Base-by-base conservation (phyloP, 2,797 vertebrate genomes). In the Scarus forsteni region DNA sequence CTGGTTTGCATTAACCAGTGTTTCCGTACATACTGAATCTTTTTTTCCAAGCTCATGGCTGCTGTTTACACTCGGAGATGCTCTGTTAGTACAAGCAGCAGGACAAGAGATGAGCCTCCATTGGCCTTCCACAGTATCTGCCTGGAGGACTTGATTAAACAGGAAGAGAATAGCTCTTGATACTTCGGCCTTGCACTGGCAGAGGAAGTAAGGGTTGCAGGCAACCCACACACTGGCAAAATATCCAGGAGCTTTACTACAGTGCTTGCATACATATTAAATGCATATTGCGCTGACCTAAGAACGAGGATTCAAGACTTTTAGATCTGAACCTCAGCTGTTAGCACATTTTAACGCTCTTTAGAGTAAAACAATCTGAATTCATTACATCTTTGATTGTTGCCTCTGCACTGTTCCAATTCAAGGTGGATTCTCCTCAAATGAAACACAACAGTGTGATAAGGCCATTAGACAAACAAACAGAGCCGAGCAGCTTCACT, bases 141-240 rank as follows among this genome's bases (percentile, higher is more conserved):
- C 89, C 92, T 88, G 83, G 80, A 93, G 89, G 89, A 91, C 83
- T 75, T 84, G 90, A 92, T 92, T 89, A 87, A 89, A 87, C 85
- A 85, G 88, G 88, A 90, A 88, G 77, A 88, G 83, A 90, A 89
- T 66, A 79, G 81, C 85, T 89, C 81, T 87, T 81, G 83, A 89
- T 90, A 85, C 80, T 83, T 75, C 70, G 70, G 88, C 82, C 88
- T 80, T 70, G 72, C 70, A 62, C 84, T 87, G 78, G 89, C 87
- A 88, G 76, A 90, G 81, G 87, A 85, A 89, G 71, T 76, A 79
- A 85, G 73, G 78, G 82, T 88, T 88, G 66, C 83, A 83, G 75
- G 73, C 88, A 84, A 67, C 89, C 88, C 93, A 93, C 90, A 91
- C 89, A 85, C 79, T 78, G 79, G 81, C 73, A 88, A 83, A 85